Evolutionary conservation across 2,797 vertebrate genomes (phyloP).

Genomic region (Spinus pinus): DNA sequence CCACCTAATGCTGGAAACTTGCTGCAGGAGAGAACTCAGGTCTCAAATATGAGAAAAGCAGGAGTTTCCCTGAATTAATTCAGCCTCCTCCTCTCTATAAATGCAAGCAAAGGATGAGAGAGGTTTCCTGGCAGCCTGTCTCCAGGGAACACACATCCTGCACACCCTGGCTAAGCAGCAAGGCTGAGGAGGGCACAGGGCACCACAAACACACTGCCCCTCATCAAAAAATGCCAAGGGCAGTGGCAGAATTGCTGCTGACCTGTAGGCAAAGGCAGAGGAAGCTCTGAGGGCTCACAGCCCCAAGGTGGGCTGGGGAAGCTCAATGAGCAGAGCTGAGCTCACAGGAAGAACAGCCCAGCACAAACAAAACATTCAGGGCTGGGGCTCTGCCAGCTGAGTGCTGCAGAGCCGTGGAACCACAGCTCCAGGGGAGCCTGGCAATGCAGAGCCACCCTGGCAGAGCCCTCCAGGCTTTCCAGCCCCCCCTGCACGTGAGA

Average conservation of each 20-base stretch:
- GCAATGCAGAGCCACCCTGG: background rate
- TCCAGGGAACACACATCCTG: fast-evolving
- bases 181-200: background rate
- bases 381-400: background rate
- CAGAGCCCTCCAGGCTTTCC: background rate
- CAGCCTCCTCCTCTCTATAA: background rate
- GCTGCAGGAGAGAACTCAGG: background rate
- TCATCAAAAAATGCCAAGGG: background rate
- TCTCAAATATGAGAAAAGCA: background rate
- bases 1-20: background rate
- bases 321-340: background rate
- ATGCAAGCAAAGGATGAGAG: background rate
- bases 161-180: background rate
- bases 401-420: background rate
- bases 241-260: background rate
- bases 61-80: background rate
- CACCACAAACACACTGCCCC: fast-evolving
- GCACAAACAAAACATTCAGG: background rate
- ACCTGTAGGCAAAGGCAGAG: fast-evolving
- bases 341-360: background rate
- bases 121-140: background rate
- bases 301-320: background rate
- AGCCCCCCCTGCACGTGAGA: fast-evolving
- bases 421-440: background rate
- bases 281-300: background rate